Evolutionary conservation across 1,140 invertebrate species (phyloP), one percentile per base, ranked within the genome.

Genomic region (Arctopsyche grandis): DNA sequence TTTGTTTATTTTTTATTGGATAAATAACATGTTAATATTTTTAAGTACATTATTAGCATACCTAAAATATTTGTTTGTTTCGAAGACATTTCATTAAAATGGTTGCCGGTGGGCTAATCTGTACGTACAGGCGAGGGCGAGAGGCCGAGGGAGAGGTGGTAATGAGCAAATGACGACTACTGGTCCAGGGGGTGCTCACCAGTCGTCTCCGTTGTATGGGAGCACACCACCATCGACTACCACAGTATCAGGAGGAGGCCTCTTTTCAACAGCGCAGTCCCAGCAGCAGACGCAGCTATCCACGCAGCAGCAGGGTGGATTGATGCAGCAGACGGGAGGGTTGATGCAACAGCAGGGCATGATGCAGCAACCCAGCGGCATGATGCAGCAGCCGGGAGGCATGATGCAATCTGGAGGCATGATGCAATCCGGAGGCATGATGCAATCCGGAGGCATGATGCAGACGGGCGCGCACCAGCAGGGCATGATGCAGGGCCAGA

Each of bases 61-160:
- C 7, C 7, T 38, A 38, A 1, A 38, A 38, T 38, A 7, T 38
- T 38, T 1, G 7, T 38, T 38, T 38, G 1, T 38, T 38, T 38
- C 7, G 7, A 38, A 38, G 29, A 38, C 1, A 38, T 38, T 38
- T 38, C 44, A 76, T 43, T 76, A 22, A 76, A 76, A 76, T 21
- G 19, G 10, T 76, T 46, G 26, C 46, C 24, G 74, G 74, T 26
- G 74, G 44, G 74, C 63, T 38, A 7, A 46, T 76, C 58, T 76
- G 46, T 76, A 38, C 43, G 76, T 69, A 69, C 84, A 85, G 83
- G 85, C 84, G 84, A 86, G 86, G 85, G 85, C 84, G 84, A 84
- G 85, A 85, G 86, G 84, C 22, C 82, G 84, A 79, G 81, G 79
- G 84, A 84, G 83, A 84, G 86, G 84, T 87, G 86, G 86, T 86